Base-by-base conservation (phyloP, 2,113 vertebrate species). In the Xiphophorus hellerii region DNA sequence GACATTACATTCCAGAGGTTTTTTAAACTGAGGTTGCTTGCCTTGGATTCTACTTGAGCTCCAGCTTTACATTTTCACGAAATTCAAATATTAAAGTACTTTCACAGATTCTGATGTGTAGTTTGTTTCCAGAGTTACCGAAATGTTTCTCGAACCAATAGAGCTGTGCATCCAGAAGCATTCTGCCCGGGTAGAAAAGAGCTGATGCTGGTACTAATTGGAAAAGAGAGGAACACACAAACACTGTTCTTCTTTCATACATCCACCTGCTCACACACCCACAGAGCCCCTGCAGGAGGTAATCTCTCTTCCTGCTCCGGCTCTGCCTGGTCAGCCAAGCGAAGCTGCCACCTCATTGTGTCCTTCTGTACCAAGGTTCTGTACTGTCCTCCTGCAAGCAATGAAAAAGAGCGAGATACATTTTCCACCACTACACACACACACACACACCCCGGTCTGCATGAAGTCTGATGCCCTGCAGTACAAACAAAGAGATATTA, bases 321-420 rank as follows among this genome's bases (percentile, higher is more conserved):
- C 84, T 82, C 64, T 84, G 88, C 85, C 90, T 90, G 92, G 54
- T 76, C 83, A 89, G 81, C 87, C 91, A 90, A 90, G 90, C 87
- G n/a, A 62, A 90, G 85, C 91, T 83, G 86, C 88, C 89, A 91
- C 90, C 88, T 90, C 82, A 82, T 83, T 86, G 87, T 89, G 85
- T 86, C 90, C 90, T 87, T 88, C 85, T 87, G 84, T 80, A 87
- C 84, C 73, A 62, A 83, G 78, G 78, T 80, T 83, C 71, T 76
- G 81, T 76, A 42, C 27, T 39, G 58, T 77, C 76, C 30, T 77
- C 65, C 74, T 84, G 80, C 80, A 54, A 81, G 79, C 58, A 60
- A 13, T 64, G 33, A 81, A n/a, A 73, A 71, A 31, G 67, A 54
- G 62, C 71, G 39, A 63, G 77, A 54, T 60, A 78, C 65, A 44